Evolutionary conservation across 1,140 invertebrate genomes (phyloP), one percentile per base, ranked within the genome.

Genomic region (Solen grandis): DNA sequence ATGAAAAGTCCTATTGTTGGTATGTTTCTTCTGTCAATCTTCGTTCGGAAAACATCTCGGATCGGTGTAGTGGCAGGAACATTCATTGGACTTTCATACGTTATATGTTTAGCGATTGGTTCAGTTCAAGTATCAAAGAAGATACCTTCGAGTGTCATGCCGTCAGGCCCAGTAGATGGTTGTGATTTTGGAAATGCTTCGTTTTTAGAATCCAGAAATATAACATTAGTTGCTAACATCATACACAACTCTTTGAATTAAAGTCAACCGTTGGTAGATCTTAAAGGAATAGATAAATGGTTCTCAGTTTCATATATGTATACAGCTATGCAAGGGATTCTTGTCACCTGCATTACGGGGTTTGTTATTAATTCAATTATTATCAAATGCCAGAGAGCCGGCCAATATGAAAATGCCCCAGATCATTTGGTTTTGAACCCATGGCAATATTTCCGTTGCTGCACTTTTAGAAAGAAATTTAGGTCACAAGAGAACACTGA

Each of bases 1-100:
- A 33, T 75, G 16, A 46, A 62, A 35, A 59, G 55, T 13, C 72
- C 72, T 13, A 35, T 62, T 0, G 35, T 33, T 1, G 72, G 36
- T 29, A 1, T 75, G 25, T 75, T 75, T n/a, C 35, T 75, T 25
- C 25, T 75, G 41, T 75, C 72, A n/a, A 63, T 75, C 38, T 75
- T 75, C 29, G 22, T 75, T 22, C 46, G 52, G 29, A 46, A 29
- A 10, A 62, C 72, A n/a, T 50, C 72, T 5, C 14, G 38, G 27
- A 35, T 35, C 2, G 72, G 72, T 29, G 13, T 75, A 27, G 8
- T 62, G 14, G 16, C 4, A 1, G 52, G 59, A 22, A 63, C 52
- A 1, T 14, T 54, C 5, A 13, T 60, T 33, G 72, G 72, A 4
- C 16, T 75, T 0, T 5, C n/a, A 2, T 62, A 31, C 33, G 59